phyloP scores from a whole-genome alignment of 2,797 vertebrate species.

The Myripristis jacobus region DNA sequence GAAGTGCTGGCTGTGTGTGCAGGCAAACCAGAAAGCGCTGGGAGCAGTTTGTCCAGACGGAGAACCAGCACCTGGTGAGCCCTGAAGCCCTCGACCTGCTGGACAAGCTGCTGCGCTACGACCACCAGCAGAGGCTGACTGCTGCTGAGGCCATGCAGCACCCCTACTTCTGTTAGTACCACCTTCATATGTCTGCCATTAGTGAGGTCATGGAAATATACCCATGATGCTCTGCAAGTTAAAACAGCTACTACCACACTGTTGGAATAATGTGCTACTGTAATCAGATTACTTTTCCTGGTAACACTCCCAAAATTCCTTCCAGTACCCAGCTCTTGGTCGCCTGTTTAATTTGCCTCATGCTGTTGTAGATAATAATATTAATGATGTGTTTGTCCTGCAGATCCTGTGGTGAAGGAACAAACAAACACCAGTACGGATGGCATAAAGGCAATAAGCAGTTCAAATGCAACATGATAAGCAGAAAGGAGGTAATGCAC shows the following conservation, averaged over 20 bases:
- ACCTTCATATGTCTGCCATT: neutral
- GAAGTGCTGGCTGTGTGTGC: slow-evolving; percentile 2
- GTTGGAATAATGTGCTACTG: no score
- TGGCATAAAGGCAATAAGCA: slow-evolving; percentile 85
- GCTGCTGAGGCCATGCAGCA: slow-evolving; percentile 98
- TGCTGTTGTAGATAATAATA: neutral
- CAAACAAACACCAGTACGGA: slow-evolving; percentile 84
- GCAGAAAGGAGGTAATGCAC: slow-evolving; percentile 80
- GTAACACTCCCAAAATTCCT: no score
- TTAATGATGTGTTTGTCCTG: slow-evolving; percentile 24
- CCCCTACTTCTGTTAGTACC: slow-evolving; percentile 91
- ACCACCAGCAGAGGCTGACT: slow-evolving; percentile 98
- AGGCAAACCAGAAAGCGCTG: slow-evolving; percentile 96
- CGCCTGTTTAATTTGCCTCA: neutral
- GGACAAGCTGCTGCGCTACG: slow-evolving; percentile 98
- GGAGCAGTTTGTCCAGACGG: slow-evolving; percentile 98
- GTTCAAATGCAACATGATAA: slow-evolving; percentile 86
- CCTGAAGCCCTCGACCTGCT: slow-evolving; percentile 95
- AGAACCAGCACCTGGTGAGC: slow-evolving; percentile 97
- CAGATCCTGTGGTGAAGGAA: slow-evolving; percentile 87
- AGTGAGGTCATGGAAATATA: no score
- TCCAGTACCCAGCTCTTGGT: no score
- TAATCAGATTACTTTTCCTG: no score
- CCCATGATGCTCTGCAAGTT: no score
- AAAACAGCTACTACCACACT: no score